These are phyloP conservation scores for Muscina levida DNA, from an alignment of 2,888 invertebrate species.

Conservation along the genomic window DNA sequence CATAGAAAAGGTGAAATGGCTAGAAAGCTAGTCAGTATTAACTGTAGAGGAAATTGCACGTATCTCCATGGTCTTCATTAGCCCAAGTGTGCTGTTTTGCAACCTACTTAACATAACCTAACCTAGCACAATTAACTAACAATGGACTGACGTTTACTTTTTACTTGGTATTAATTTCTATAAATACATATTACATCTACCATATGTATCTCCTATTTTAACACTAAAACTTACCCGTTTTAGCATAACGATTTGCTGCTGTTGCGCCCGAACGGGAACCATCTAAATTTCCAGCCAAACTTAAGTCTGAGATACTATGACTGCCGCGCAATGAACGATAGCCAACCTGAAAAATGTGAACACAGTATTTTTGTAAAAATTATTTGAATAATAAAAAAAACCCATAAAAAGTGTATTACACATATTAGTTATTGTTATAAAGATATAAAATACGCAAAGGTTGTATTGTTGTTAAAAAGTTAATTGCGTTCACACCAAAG, in stretches of 20 bases:
- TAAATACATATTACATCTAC: no score
- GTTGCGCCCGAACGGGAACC: conserved; percentile 71
- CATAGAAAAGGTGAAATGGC: no score
- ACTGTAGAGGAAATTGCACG: no score
- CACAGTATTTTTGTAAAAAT: background rate
- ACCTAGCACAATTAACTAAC: no score
- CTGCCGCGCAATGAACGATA: conserved; percentile 90
- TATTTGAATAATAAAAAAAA: conserved; percentile 2
- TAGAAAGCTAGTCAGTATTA: no score
- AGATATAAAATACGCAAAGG: background rate
- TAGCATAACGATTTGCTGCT: conserved; percentile 80
- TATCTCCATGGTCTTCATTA: no score
- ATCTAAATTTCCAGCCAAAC: conserved; percentile 82
- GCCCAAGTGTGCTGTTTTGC: no score
- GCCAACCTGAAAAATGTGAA: conserved; percentile 83
- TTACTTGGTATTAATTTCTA: no score
- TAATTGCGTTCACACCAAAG: conserved; percentile 35
- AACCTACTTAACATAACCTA: no score
- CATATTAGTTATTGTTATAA: background rate
- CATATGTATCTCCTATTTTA: background rate
- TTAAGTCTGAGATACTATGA: conserved; percentile 92
- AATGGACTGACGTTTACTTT: no score
- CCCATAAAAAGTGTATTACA: no score
- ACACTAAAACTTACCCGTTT: conserved; percentile 78
- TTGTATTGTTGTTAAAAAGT: conserved; percentile 41